Evolutionary conservation across 2,797 vertebrate species (phyloP), one percentile per base, ranked within the genome.

Genomic region (Mormyrops attenuatus): DNA sequence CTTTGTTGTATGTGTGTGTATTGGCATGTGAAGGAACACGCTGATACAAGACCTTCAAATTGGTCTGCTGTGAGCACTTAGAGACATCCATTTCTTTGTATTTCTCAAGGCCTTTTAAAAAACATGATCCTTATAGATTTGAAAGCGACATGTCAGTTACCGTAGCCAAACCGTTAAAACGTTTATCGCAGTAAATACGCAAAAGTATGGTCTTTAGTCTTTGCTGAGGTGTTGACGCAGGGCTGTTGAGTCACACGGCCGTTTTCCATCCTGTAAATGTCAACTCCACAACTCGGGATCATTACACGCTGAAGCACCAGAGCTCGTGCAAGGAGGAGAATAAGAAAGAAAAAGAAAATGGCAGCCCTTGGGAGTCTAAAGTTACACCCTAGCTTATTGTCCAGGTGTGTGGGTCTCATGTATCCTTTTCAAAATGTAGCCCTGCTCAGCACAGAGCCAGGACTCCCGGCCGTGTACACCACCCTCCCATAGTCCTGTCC

Each of bases 361-460:
- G 93, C 88, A 92, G 92, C 93, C 94, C 94, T 93, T 92, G 91
- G 93, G 91, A 91, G 95, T 95, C 93, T 97, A 94, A 94, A 92
- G 93, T 97, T 97, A 95, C 96, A 95, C 94, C 93, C 94, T 93
- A 91, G 94, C 94, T 95, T 95, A 96, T 97, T 96, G 95, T 96
- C 93, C 94, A 94, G 96, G 94, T 95, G 94, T 90, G 90, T 92
- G 88, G 93, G 93, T 95, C 95, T 97, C 96, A 94, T 95, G 95
- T 97, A 93, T 96, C 96, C 94, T 94, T 96, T 96, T 95, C 92
- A 95, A 95, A 95, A 94, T 88, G 80, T 93, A 93, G 92, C 94
- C 93, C 60, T 93, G 93, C 95, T 95, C 95, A 95, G 95, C 95
- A 95, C 95, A 92, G 90, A 94, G 93, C 91, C 92, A 95, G 93